Base-by-base conservation (phyloP, 1,140 invertebrate species). In the Micrasema longulum region DNA sequence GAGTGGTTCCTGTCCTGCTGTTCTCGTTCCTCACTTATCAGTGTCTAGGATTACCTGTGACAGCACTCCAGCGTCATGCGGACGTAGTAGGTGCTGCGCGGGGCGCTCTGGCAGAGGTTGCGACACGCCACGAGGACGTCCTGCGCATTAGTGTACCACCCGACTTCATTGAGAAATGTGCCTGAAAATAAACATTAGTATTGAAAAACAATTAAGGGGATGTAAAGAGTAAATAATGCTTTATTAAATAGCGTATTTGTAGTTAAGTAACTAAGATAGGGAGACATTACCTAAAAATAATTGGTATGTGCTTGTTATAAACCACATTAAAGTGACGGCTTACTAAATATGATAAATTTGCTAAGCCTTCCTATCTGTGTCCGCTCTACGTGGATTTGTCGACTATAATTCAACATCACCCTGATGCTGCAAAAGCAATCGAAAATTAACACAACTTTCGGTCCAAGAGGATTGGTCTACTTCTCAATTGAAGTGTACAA, bases 111-210 rank as follows among this genome's bases (percentile, higher is more conserved):
- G 79, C 89, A 92, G 14, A 92, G 78, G 72, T 87, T 79, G 76
- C 85, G 87, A 78, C 90, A 93, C 9, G 85, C 81, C 65, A 86
- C 80, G 71, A 95, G 83, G 50, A 95, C 88, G 22, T 87, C 82
- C 78, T 92, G 88, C 78, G 92, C 92, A 77, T 93, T 89, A 26
- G 80, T 79, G 82, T 92, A 93, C 91, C 93, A 95, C 0, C 93
- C 93, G n/a, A 91, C 91, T 77, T 96, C 95, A 77, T 90, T 92
- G 0, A 96, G 87, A 84, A 97, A 96, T 63, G 89, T 88, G 73
- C 93, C 92, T 75, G 91, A 73, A 77, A 64, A 16, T 20, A 64
- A 66, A 35, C 5, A 22, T 23, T 45, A 14, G 22, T 14, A 62
- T 3, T 18, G 0, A 36, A n/a, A n/a, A n/a, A n/a, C n/a, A n/a